phyloP scores from a whole-genome alignment of 2,113 vertebrate genomes.

The Oxygymnocypris stewartii region DNA sequence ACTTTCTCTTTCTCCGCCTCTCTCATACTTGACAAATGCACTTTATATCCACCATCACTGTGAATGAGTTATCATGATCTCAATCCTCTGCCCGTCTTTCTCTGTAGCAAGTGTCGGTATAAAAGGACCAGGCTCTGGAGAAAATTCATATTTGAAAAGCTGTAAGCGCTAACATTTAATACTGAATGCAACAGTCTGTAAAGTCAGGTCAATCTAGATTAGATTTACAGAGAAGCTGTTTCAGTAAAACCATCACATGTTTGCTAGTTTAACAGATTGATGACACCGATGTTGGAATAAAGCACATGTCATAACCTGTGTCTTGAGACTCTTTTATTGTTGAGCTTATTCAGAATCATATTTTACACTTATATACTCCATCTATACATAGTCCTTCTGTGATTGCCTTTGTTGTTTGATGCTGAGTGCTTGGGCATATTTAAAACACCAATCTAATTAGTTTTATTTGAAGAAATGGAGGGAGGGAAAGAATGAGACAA shows the following conservation, averaged over 20 bases:
- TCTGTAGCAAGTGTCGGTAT: constrained; percentile 59
- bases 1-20: constrained; percentile 22
- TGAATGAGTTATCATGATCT: constrained; percentile 58
- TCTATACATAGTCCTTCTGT: constrained; percentile 62
- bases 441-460: constrained; percentile 76
- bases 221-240: not conserved
- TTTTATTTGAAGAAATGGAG: constrained; percentile 8
- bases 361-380: constrained; percentile 63
- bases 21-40: constrained; percentile 62
- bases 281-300: not conserved
- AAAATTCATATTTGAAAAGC: constrained; percentile 69
- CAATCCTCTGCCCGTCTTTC: constrained; percentile 49
- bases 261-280: constrained; percentile 1
- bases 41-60: constrained; percentile 59
- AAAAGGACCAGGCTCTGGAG: constrained; percentile 44
- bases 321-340: constrained; percentile 68
- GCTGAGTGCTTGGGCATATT: constrained; percentile 75
- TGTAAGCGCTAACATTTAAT: constrained; percentile 67
- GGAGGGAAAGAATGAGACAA: not conserved
- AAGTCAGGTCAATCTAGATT: constrained; percentile 40
- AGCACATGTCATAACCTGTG: not conserved
- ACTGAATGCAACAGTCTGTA: constrained; percentile 58
- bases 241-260: not conserved
- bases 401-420: constrained; percentile 75
- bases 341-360: constrained; percentile 73